A percentile compares a stretch with the other conserved stretches of the same genome.
Evolutionary conservation across 2,797 vertebrate genomes (phyloP).

Genomic region (Hafferia zeledoni): DNA sequence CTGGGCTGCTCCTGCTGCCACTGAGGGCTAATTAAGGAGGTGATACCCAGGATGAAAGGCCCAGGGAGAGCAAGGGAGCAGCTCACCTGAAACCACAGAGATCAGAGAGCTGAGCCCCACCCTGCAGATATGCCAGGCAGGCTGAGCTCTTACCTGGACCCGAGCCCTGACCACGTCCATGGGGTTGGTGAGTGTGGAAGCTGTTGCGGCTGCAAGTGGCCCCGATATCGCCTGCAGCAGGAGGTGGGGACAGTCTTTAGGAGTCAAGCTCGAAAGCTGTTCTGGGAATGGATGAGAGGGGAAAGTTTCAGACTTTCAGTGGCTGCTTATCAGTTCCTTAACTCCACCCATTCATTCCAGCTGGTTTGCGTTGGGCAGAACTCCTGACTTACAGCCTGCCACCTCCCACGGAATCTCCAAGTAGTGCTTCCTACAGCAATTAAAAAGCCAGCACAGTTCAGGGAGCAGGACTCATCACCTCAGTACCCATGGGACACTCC

Average conservation of each 20-base stretch:
- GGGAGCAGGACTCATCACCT: not conserved
- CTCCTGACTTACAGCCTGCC: not conserved
- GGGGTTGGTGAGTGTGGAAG: slow-evolving; percentile 94
- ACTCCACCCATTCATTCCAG: not conserved
- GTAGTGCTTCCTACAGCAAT: not conserved
- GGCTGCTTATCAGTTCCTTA: not conserved
- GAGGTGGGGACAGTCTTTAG: slow-evolving; percentile 93
- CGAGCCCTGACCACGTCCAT: slow-evolving; percentile 96
- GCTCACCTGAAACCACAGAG: not conserved
- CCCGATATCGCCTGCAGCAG: slow-evolving; percentile 93
- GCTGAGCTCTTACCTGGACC: slow-evolving; percentile 86
- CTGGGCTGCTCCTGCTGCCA: not conserved
- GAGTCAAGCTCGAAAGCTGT: slow-evolving; percentile 90
- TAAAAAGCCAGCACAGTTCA: not conserved
- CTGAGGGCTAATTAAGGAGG: not conserved
- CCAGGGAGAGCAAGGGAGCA: not conserved
- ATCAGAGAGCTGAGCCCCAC: not conserved
- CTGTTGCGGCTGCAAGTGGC: slow-evolving; percentile 92
- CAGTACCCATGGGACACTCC: not conserved
- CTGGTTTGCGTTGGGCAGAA: not conserved
- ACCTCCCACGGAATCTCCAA: not conserved
- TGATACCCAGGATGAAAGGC: not conserved
- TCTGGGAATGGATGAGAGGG: slow-evolving; percentile 74
- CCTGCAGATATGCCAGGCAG: not conserved
- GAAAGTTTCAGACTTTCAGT: not conserved